phyloP scores from a whole-genome alignment of 2,797 vertebrate genomes.

The Galago senegalensis region DNA sequence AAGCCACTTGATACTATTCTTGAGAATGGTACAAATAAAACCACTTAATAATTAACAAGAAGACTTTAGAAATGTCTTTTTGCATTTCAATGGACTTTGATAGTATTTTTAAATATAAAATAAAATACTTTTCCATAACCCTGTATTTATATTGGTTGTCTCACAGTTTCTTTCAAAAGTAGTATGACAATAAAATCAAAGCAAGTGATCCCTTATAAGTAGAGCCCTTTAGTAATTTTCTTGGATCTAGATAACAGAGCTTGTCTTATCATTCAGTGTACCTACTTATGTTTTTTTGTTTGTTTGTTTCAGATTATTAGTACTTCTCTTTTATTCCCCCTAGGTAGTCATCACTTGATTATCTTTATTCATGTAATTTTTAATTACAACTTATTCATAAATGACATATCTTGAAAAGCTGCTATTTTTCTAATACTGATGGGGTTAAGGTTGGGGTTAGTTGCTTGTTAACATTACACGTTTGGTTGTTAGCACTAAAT shows the following conservation, averaged over 20 bases:
- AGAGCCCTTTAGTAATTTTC: not conserved
- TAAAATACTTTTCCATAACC: constrained; percentile 28
- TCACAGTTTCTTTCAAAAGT: constrained; percentile 22
- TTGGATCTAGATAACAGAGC: not conserved
- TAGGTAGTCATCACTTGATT: not conserved
- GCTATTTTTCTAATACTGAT: not conserved
- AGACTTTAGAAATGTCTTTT: constrained; percentile 19
- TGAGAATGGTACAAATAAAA: constrained; percentile 31
- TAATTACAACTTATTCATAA: not conserved
- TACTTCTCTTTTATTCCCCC: not conserved
- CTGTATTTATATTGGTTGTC: not conserved
- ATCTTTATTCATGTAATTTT: not conserved
- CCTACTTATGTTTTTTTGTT: not conserved
- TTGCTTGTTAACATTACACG: not conserved
- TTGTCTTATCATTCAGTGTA: not conserved
- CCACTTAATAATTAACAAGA: constrained; percentile 7
- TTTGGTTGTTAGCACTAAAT: not conserved
- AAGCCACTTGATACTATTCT: constrained; percentile 39
- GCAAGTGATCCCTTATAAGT: not conserved
- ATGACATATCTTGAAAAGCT: not conserved
- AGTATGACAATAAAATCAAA: constrained; percentile 30
- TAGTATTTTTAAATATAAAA: constrained; percentile 41
- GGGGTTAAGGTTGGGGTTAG: not conserved
- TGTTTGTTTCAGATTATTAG: not conserved
- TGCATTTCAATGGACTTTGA: constrained; percentile 27